These are phyloP conservation scores for Caenorhabditis sp. DNA, from an alignment of 2,888 invertebrate genomes.

Conservation along the genomic window DNA sequence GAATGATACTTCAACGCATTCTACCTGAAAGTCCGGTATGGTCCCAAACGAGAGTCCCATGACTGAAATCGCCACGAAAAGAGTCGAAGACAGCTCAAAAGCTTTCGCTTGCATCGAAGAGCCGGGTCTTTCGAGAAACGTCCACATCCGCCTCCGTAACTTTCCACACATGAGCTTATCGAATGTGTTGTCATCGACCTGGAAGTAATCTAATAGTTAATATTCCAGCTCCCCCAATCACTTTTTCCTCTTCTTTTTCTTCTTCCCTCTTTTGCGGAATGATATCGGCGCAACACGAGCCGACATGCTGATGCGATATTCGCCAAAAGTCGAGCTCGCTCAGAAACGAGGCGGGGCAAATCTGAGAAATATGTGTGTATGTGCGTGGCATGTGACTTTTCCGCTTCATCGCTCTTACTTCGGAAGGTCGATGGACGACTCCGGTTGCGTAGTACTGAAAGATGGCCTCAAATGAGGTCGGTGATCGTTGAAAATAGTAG, in stretches of 20 bases:
- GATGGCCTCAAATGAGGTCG: constrained; percentile 75
- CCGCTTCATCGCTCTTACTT: constrained; percentile 55
- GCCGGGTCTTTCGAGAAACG: constrained; percentile 74
- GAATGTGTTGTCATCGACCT: constrained; percentile 78
- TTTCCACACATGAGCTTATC: constrained; percentile 77
- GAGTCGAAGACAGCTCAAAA: constrained; percentile 77
- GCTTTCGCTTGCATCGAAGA: constrained; percentile 74
- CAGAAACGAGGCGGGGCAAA: constrained; percentile 56
- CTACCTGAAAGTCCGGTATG: constrained; percentile 78
- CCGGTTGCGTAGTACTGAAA: constrained; percentile 78
- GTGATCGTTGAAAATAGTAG: constrained; percentile 78
- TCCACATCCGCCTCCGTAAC: constrained; percentile 78
- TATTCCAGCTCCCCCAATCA: constrained; percentile 15
- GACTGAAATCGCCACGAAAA: constrained; percentile 78
- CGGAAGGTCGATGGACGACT: constrained; percentile 77
- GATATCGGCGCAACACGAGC: constrained; percentile 76
- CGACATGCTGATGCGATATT: constrained; percentile 74
- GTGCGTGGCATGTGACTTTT: not conserved
- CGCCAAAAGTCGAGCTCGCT: constrained; percentile 78
- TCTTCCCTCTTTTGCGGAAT: constrained; percentile 72
- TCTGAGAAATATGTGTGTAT: not conserved
- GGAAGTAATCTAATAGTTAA: constrained; percentile 11
- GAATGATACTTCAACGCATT: no score
- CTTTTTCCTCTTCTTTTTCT: constrained; percentile 75
- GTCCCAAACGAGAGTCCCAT: constrained; percentile 78